These are phyloP conservation scores for Peromyscus polionotus DNA, from an alignment of 2,113 vertebrate genomes.

Conservation along the genomic window DNA sequence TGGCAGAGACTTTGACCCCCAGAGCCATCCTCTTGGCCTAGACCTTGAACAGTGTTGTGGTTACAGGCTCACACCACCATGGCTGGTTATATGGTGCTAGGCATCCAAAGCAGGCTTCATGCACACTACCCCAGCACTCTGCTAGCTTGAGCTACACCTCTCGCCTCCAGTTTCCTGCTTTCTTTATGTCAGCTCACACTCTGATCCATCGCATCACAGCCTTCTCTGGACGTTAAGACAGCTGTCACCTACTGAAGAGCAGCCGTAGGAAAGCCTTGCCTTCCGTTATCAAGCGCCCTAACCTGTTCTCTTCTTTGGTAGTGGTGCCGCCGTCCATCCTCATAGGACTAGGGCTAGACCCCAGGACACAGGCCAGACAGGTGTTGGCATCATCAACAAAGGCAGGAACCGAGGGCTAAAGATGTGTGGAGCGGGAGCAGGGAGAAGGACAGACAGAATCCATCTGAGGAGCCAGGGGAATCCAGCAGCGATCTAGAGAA, in stretches of 20 bases:
- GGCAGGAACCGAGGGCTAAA: neutral
- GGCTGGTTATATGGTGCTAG: neutral
- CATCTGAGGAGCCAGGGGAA: neutral
- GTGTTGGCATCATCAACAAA: neutral
- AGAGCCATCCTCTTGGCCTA: neutral
- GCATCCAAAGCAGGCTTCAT: neutral
- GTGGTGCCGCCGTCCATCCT: neutral
- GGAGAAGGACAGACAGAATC: neutral
- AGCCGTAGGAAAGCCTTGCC: neutral
- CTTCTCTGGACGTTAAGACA: constrained; percentile 43
- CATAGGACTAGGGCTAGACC: neutral
- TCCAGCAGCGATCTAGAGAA: neutral
- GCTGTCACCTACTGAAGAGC: neutral
- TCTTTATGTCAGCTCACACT: neutral
- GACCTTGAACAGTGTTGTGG: neutral
- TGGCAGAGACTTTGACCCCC: neutral
- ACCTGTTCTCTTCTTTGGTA: neutral
- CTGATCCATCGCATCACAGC: neutral
- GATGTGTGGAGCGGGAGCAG: neutral
- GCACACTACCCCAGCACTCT: neutral
- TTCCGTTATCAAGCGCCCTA: neutral
- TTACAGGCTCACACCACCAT: too few relatives aligned
- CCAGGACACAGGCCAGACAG: neutral
- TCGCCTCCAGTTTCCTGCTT: neutral
- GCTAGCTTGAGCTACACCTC: neutral